These are phyloP conservation scores for Lasius fuliginosus DNA, from an alignment of 2,888 invertebrate species.

Conservation along the genomic window DNA sequence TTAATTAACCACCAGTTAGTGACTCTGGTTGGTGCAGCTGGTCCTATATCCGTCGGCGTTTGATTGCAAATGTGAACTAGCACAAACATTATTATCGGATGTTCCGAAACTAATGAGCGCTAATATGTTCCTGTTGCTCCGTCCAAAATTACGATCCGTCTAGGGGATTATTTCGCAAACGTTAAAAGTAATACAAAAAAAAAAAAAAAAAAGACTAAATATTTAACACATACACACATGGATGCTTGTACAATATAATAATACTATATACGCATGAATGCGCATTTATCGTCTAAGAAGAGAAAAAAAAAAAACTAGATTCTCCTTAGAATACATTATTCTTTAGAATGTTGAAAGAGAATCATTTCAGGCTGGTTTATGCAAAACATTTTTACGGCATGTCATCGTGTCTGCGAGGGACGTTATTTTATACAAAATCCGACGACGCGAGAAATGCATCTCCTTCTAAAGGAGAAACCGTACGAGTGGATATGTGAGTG, in stretches of 20 bases:
- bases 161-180: background rate
- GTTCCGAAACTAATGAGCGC: conserved; percentile 33
- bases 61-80: conserved; percentile 36
- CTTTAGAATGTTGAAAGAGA: conserved; percentile 12
- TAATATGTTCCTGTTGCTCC: conserved; percentile 6
- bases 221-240: background rate
- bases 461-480: background rate
- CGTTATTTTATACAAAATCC: conserved; percentile 26
- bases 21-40: conserved; percentile 5
- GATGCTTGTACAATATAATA: background rate
- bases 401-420: conserved; percentile 14
- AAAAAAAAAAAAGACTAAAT: background rate
- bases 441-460: conserved; percentile 15
- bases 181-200: background rate
- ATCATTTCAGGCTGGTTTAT: conserved; percentile 10
- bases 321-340: background rate
- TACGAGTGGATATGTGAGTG: background rate
- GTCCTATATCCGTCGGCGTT: conserved; percentile 5
- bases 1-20: conserved; percentile 46
- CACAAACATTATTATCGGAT: conserved; percentile 33
- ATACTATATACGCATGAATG: background rate
- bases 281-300: background rate
- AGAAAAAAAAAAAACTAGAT: background rate
- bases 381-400: conserved; percentile 56
- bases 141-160: conserved; percentile 20